phyloP scores from a whole-genome alignment of 92 coral and sea anemone genomes.

The Porites lobata region DNA sequence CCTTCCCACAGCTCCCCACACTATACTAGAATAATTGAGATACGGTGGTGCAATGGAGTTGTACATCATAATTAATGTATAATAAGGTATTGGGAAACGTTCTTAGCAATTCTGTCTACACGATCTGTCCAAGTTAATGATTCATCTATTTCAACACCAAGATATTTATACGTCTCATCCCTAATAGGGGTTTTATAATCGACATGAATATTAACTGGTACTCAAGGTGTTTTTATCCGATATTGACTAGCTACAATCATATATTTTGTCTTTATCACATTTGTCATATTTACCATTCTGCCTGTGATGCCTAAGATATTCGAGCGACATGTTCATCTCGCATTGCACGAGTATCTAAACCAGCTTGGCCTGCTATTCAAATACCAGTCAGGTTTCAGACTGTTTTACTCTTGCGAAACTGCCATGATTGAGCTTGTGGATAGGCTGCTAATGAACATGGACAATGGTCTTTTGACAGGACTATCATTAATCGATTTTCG shows the following conservation, averaged over 20 bases:
- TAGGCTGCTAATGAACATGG: neutral
- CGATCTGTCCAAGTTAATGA: neutral
- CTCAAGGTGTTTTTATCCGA: neutral
- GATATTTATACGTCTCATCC: neutral
- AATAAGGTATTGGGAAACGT: no score
- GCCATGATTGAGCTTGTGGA: constrained; percentile 12
- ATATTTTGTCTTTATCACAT: neutral
- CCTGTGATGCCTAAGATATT: constrained; percentile 25
- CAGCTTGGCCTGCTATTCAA: neutral
- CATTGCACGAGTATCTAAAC: neutral
- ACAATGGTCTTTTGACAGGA: constrained; percentile 25
- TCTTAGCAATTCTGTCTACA: no score
- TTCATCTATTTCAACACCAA: neutral
- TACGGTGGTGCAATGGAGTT: neutral
- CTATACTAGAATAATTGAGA: no score
- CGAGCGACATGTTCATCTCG: neutral
- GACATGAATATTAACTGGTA: neutral
- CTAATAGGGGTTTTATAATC: neutral
- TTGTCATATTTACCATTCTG: neutral
- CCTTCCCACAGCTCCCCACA: neutral
- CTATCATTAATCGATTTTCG: neutral
- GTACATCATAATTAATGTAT: neutral
- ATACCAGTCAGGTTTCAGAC: constrained; percentile 20
- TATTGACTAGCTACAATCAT: neutral
- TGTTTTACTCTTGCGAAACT: constrained; percentile 3